These are phyloP conservation scores for Philaethria dido DNA, from an alignment of 2,888 invertebrate species.

Conservation along the genomic window DNA sequence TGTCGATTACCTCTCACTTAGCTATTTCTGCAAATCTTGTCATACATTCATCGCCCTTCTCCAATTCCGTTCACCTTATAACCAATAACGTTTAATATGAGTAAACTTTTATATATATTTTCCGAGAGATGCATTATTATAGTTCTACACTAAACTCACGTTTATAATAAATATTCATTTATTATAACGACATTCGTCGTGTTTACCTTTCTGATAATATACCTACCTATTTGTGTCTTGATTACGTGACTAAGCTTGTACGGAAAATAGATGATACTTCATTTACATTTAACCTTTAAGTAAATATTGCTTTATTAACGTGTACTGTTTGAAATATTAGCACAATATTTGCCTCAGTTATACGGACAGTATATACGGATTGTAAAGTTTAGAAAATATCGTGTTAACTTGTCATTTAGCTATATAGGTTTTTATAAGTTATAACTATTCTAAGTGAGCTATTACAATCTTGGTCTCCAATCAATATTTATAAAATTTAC, in stretches of 20 bases:
- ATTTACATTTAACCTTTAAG: slow-evolving; percentile 13
- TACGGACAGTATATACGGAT: not conserved
- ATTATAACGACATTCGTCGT: too few species aligned
- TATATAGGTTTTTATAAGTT: not conserved
- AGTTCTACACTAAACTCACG: not conserved
- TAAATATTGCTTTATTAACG: not conserved
- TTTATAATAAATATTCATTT: not conserved
- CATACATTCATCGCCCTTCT: slow-evolving; percentile 35
- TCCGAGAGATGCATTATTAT: not conserved
- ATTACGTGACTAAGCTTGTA: not conserved
- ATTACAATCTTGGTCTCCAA: not conserved
- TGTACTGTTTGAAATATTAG: not conserved
- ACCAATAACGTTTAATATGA: not conserved
- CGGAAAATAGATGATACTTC: not conserved
- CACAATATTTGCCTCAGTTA: not conserved
- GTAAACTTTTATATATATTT: not conserved
- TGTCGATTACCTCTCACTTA: slow-evolving; percentile 37
- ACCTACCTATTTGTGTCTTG: too few species aligned
- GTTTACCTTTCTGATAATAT: not conserved
- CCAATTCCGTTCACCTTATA: slow-evolving; percentile 36
- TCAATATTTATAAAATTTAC: too few species aligned
- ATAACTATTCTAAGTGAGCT: not conserved
- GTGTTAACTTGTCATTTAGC: too few species aligned
- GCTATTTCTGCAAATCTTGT: slow-evolving; percentile 36
- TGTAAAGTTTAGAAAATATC: not conserved